A percentile compares a stretch with the other conserved stretches of the same genome.
These are phyloP conservation scores for Branchellion lobata DNA, from an alignment of 2,888 invertebrate genomes.

Conservation along the genomic window DNA sequence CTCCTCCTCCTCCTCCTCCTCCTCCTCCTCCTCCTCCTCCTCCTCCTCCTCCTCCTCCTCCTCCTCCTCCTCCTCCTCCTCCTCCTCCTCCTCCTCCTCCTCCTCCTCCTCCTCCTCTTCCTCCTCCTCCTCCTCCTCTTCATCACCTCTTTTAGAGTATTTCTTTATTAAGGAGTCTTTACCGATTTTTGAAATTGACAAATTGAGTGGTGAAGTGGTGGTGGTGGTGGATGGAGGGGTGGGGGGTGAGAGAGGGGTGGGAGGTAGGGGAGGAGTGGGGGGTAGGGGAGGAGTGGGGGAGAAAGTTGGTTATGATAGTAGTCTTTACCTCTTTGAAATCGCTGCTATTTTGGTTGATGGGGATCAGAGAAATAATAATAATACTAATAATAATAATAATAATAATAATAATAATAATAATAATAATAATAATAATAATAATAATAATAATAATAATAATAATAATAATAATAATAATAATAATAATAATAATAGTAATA, in stretches of 20 bases:
- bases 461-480: not conserved
- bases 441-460: not conserved
- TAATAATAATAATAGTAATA: slow-evolving; percentile 71
- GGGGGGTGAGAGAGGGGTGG: not conserved
- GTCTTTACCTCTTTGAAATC: slow-evolving; percentile 76
- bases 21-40: not conserved
- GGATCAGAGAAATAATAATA: slow-evolving; percentile 63
- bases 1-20: not conserved
- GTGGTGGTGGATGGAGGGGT: not conserved
- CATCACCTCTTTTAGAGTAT: not conserved
- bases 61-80: not conserved
- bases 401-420: not conserved
- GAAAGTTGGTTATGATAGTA: slow-evolving; percentile 70
- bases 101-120: not conserved
- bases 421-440: slow-evolving; percentile 71
- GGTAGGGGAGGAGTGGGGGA: too few species aligned
- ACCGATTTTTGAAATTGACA: not conserved
- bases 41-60: not conserved
- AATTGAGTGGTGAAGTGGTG: not conserved
- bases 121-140: not conserved
- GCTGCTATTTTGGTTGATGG: slow-evolving; percentile 66
- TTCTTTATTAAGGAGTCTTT: not conserved
- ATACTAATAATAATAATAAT: not conserved
- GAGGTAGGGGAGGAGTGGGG: too few species aligned
- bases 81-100: not conserved